These are phyloP conservation scores for Poeciliopsis turneri DNA, from an alignment of 2,797 vertebrate species.

Conservation along the genomic window DNA sequence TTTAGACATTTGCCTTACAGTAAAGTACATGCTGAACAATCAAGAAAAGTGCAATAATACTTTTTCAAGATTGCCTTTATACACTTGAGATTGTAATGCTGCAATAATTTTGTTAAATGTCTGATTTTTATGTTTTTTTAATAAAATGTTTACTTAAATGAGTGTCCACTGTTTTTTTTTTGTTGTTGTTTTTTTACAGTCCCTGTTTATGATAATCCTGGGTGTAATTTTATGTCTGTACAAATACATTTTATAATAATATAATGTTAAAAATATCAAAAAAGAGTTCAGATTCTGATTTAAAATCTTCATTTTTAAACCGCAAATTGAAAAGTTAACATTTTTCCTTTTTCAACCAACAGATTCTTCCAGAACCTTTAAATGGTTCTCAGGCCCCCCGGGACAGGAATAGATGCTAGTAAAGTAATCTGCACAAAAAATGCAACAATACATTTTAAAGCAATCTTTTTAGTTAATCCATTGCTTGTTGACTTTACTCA, in stretches of 20 bases:
- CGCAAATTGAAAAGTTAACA: neutral
- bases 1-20: conserved; percentile 68
- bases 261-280: neutral
- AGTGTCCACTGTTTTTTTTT: neutral
- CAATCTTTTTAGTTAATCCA: neutral
- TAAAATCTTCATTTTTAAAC: neutral
- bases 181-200: neutral
- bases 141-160: conserved; percentile 73
- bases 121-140: conserved; percentile 56
- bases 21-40: conserved; percentile 66
- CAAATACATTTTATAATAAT: neutral
- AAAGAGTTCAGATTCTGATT: neutral
- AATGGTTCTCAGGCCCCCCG: neutral
- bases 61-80: conserved; percentile 75
- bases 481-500: neutral
- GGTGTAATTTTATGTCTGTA: neutral
- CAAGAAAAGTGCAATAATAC: conserved; percentile 64
- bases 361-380: neutral
- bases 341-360: neutral
- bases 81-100: conserved; percentile 66
- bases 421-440: neutral
- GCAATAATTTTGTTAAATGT: conserved; percentile 60
- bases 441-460: neutral
- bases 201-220: neutral
- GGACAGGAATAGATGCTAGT: neutral